phyloP scores from a whole-genome alignment of 2,888 invertebrate genomes.

The Papilio gigon region DNA sequence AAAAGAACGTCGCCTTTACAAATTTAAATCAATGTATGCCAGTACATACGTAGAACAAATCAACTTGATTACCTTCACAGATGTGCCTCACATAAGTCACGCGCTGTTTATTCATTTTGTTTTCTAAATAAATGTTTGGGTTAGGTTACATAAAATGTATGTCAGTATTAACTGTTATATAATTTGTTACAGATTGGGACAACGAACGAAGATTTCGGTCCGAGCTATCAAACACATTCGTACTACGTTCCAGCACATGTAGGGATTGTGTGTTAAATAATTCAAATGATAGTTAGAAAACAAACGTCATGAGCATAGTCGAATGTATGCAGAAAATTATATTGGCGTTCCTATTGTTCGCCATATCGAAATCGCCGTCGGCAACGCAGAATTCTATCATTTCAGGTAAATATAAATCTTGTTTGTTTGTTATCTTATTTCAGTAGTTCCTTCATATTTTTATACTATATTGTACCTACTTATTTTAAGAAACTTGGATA shows the following conservation, averaged over 20 bases:
- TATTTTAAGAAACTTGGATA: no score
- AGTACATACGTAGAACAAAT: no score
- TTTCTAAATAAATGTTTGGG: no score
- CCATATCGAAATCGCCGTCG: slow-evolving; percentile 66
- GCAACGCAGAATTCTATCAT: slow-evolving; percentile 69
- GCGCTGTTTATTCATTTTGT: no score
- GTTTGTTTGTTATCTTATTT: not conserved
- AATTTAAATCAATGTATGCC: no score
- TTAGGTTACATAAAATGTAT: no score
- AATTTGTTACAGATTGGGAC: slow-evolving; percentile 70
- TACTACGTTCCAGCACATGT: slow-evolving; percentile 13
- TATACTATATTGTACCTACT: no score
- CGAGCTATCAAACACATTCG: slow-evolving; percentile 10
- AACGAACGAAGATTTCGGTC: slow-evolving; percentile 43
- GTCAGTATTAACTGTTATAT: slow-evolving; percentile 28
- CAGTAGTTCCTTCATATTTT: not conserved
- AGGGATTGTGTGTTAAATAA: slow-evolving; percentile 37
- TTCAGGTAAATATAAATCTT: slow-evolving; percentile 57
- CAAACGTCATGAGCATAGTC: slow-evolving; percentile 70
- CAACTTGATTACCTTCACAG: no score
- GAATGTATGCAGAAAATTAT: slow-evolving; percentile 63
- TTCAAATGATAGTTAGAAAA: slow-evolving; percentile 61
- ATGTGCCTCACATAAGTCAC: no score
- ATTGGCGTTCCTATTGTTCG: slow-evolving; percentile 63
- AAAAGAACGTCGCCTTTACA: no score